phyloP scores from a whole-genome alignment of 1,140 invertebrate species.

The Drosophila nigrodunni region DNA sequence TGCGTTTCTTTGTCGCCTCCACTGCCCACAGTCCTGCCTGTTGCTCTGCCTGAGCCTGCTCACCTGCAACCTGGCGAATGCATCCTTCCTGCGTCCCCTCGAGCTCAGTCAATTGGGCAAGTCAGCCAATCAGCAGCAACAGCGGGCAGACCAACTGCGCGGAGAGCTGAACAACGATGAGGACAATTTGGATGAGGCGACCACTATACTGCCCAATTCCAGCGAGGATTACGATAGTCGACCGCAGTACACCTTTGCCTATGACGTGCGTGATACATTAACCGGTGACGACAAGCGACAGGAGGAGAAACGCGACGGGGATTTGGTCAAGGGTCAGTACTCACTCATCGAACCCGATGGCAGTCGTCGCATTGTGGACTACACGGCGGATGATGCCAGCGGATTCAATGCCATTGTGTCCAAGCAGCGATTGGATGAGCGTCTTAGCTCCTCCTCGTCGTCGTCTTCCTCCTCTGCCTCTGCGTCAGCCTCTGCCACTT shows the following conservation, averaged over 20 bases:
- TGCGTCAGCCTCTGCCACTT: constrained; percentile 29
- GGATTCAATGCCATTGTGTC: constrained; percentile 87
- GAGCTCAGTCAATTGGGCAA: constrained; percentile 69
- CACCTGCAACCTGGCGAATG: constrained; percentile 68
- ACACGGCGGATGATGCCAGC: constrained; percentile 86
- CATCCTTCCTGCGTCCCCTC: constrained; percentile 65
- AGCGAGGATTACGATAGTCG: constrained; percentile 86
- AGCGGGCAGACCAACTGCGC: constrained; percentile 47
- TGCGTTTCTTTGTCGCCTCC: background rate
- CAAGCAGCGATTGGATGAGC: constrained; percentile 85
- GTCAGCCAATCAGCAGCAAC: constrained; percentile 54
- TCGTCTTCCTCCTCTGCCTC: constrained; percentile 28
- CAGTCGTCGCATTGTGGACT: constrained; percentile 86
- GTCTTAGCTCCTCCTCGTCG: constrained; percentile 22
- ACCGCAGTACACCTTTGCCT: constrained; percentile 85
- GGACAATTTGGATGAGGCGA: constrained; percentile 53
- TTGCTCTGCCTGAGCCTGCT: constrained; percentile 74
- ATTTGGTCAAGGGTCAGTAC: constrained; percentile 86
- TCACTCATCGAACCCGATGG: constrained; percentile 87
- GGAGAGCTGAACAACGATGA: constrained; percentile 51
- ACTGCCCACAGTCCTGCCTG: constrained; percentile 56
- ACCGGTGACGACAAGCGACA: constrained; percentile 86
- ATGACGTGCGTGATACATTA: constrained; percentile 85
- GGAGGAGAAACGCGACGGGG: constrained; percentile 86
- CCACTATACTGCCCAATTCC: constrained; percentile 62